A percentile compares a stretch with the other conserved stretches of the same genome.
phyloP scores from a whole-genome alignment of 2,888 invertebrate genomes.

The Tetanocera ferruginea region DNA sequence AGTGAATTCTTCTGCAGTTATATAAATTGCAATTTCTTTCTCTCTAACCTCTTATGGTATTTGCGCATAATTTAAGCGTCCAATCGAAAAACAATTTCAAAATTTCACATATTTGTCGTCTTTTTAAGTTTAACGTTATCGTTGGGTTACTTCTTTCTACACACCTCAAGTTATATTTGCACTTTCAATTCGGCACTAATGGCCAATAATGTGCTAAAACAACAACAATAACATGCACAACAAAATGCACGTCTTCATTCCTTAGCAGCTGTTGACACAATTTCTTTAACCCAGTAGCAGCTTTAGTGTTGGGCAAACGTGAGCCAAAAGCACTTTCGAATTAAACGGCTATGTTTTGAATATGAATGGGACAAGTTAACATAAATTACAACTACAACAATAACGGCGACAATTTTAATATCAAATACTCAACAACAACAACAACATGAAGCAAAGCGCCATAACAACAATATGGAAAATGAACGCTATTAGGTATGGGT shows the following conservation, averaged over 20 bases:
- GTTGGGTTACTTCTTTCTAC: background rate
- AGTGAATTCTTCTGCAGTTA: too few species aligned
- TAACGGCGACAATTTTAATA: background rate
- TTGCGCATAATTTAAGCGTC: background rate
- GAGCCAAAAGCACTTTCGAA: conserved; percentile 22
- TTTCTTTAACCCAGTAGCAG: background rate
- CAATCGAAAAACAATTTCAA: background rate
- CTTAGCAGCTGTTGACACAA: conserved; percentile 17
- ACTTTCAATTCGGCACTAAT: background rate
- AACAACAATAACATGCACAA: background rate
- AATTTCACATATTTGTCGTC: background rate
- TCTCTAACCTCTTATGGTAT: background rate
- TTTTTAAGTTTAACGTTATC: background rate
- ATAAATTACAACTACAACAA: background rate
- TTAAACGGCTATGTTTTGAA: background rate
- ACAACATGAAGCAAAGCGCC: background rate
- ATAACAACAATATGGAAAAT: background rate
- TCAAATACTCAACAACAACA: background rate
- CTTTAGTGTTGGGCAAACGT: background rate
- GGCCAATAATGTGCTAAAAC: conserved; percentile 15
- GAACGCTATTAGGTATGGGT: background rate
- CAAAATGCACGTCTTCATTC: background rate
- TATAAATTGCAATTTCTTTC: too few species aligned
- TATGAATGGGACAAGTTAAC: background rate
- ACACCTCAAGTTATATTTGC: background rate